These are phyloP conservation scores for Anhinga anhinga DNA, from an alignment of 2,113 vertebrate species.

Conservation along the genomic window DNA sequence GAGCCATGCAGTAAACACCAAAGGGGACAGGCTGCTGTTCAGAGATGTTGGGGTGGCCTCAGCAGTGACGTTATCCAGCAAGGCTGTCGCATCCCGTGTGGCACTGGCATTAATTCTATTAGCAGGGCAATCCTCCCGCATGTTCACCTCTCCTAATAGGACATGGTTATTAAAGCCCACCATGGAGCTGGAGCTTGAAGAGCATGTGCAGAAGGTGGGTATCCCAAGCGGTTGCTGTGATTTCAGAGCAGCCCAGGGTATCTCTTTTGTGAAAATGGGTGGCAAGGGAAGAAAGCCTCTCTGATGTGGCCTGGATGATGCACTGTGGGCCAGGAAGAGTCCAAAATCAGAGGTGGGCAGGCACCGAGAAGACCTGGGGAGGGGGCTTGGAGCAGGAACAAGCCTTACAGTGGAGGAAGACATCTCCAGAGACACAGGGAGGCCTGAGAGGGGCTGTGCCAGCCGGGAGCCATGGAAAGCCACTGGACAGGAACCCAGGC, in stretches of 20 bases:
- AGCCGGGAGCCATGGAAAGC: background rate
- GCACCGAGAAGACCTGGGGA: fast-evolving
- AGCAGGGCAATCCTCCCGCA: background rate
- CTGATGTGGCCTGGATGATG: background rate
- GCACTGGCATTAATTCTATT: background rate
- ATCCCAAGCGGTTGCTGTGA: background rate
- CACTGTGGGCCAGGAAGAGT: background rate
- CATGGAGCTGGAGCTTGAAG: background rate
- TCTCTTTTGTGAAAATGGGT: background rate
- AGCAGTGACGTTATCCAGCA: background rate
- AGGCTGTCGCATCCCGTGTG: background rate
- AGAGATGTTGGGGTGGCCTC: background rate
- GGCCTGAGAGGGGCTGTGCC: background rate
- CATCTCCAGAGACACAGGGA: background rate
- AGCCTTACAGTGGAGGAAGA: background rate
- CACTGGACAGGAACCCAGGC: background rate
- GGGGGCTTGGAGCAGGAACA: background rate
- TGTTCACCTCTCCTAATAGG: background rate
- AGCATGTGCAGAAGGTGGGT: background rate
- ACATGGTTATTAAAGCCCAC: background rate
- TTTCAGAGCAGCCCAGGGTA: background rate
- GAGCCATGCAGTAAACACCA: background rate
- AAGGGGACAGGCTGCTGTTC: background rate
- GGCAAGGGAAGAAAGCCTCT: background rate
- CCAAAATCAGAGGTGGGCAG: background rate